Percentiles rank a stretch among this genome's conserved stretches.
Conservation (phyloP, 92 coral and sea anemone genomes). For the Nematostella vectensis region DNA sequence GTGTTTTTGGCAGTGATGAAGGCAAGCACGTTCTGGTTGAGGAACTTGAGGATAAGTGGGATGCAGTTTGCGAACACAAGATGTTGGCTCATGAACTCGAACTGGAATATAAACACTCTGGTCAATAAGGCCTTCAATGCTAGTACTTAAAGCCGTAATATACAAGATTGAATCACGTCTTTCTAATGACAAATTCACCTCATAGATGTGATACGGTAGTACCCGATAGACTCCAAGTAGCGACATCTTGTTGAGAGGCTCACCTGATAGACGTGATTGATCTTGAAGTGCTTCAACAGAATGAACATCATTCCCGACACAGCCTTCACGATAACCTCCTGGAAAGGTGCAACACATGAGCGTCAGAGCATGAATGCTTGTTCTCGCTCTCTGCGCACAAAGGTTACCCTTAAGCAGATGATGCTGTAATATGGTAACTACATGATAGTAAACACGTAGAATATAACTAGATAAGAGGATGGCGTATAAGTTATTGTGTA, state of each 20-base stretch:
- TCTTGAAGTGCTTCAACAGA: slow-evolving; percentile 83
- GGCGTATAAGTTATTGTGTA: no score
- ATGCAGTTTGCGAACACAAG: slow-evolving; percentile 97
- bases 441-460: no score
- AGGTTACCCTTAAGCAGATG: no score
- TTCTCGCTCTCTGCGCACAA: no score
- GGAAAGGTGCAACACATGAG: not conserved
- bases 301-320: slow-evolving; percentile 84
- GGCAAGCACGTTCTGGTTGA: slow-evolving; percentile 89
- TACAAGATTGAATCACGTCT: not conserved
- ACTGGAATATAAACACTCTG: slow-evolving; percentile 45
- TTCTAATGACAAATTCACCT: not conserved
- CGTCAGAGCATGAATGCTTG: no score
- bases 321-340: slow-evolving; percentile 93
- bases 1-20: slow-evolving; percentile 94
- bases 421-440: no score
- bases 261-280: slow-evolving; percentile 87
- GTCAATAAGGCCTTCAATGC: no score
- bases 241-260: no score
- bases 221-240: not conserved
- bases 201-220: no score
- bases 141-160: no score
- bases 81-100: slow-evolving; percentile 95
- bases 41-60: slow-evolving; percentile 88
- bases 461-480: no score